Evolutionary conservation across 1,140 invertebrate genomes (phyloP).

Genomic region (Macrosteles quadrilineatus): DNA sequence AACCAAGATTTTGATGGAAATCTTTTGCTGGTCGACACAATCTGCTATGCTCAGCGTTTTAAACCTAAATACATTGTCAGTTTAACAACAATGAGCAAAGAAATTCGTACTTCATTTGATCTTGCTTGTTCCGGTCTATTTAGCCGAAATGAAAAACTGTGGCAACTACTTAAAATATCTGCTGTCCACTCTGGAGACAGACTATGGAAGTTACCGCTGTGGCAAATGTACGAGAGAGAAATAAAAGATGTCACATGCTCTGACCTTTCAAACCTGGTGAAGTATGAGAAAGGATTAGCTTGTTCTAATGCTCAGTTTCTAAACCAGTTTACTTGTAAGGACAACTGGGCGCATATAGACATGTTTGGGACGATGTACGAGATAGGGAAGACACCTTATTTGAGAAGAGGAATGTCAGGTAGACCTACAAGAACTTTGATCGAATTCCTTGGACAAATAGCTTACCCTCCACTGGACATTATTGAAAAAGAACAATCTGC

Average conservation of each 20-base stretch:
- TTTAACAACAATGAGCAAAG: constrained; percentile 64
- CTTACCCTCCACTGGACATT: constrained; percentile 22
- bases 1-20: constrained; percentile 68
- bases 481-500: constrained; percentile 12
- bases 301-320: constrained; percentile 61
- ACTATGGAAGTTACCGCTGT: constrained; percentile 67
- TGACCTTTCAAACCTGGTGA: background rate
- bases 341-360: constrained; percentile 61
- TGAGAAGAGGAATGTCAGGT: constrained; percentile 40
- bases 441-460: constrained; percentile 42
- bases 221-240: constrained; percentile 57
- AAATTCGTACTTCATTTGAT: constrained; percentile 59
- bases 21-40: constrained; percentile 63
- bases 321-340: constrained; percentile 57
- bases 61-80: constrained; percentile 62
- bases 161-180: constrained; percentile 54
- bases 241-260: constrained; percentile 43
- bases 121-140: constrained; percentile 58
- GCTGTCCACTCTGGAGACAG: constrained; percentile 62
- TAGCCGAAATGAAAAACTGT: constrained; percentile 56
- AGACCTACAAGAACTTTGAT: constrained; percentile 40
- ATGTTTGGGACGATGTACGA: constrained; percentile 58
- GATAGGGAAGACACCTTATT: constrained; percentile 36
- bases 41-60: constrained; percentile 62
- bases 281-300: background rate